Evolutionary conservation across 2,888 invertebrate genomes (phyloP).

Genomic region (Cephus pulcher): DNA sequence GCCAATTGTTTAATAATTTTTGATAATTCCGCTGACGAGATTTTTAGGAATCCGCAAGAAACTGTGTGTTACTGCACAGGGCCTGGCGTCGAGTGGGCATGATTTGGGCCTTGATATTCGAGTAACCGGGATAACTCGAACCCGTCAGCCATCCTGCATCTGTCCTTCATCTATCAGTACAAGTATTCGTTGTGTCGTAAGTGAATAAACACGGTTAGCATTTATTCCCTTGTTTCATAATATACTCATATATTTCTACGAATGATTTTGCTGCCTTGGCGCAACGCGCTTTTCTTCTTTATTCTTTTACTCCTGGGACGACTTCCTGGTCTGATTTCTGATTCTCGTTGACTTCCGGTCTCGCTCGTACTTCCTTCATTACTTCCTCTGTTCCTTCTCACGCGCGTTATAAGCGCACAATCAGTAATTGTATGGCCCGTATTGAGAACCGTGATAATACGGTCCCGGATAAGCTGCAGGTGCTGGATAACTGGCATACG

Average conservation of each 20-base stretch:
- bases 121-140: neutral
- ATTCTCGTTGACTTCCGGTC: neutral
- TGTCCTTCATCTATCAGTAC: neutral
- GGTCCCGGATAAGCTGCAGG: slow-evolving; percentile 88
- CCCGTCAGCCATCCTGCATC: neutral
- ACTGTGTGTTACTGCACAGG: neutral
- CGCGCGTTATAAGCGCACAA: neutral
- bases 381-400: neutral
- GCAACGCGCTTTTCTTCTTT: neutral
- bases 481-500: slow-evolving; percentile 87
- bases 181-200: neutral
- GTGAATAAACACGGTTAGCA: neutral
- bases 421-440: slow-evolving; percentile 93
- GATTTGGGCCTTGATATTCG: neutral
- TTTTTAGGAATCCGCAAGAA: neutral
- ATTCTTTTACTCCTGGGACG: neutral
- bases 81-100: neutral
- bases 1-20: slow-evolving; percentile 20
- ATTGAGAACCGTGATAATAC: slow-evolving; percentile 90
- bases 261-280: slow-evolving; percentile 14
- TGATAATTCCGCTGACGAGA: slow-evolving; percentile 10
- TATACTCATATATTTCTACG: slow-evolving; percentile 5
- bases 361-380: neutral
- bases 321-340: slow-evolving; percentile 23
- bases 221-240: neutral